Conservation (phyloP, 1,140 invertebrate genomes). For the Trichomalopsis sarcophagae region DNA sequence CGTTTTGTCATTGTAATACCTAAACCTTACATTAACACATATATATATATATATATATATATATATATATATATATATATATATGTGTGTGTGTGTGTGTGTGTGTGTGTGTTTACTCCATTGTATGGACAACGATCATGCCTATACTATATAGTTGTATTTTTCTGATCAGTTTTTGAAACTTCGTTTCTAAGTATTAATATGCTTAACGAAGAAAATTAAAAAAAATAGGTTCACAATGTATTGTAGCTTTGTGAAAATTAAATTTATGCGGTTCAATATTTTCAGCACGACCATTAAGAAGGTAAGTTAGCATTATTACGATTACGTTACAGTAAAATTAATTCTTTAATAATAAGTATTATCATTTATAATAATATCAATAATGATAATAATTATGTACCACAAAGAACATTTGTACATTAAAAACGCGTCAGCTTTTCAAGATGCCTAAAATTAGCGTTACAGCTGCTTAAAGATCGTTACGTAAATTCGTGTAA, state of each 20-base stretch:
- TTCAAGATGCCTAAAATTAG: not conserved
- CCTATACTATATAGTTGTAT: conserved; percentile 64
- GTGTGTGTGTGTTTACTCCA: conserved; percentile 69
- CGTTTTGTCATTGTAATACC: conserved; percentile 57
- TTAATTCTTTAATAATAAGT: conserved; percentile 62
- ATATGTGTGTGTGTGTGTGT: conserved; percentile 64
- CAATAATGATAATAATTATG: conserved; percentile 57
- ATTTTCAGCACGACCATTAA: conserved; percentile 62
- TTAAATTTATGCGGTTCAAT: conserved; percentile 9
- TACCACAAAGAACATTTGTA: conserved; percentile 70
- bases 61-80: too few relatives aligned
- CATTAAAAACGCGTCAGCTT: conserved; percentile 58
- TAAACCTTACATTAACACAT: conserved; percentile 72
- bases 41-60: conserved; percentile 66
- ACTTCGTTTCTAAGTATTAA: conserved; percentile 37
- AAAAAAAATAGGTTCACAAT: not conserved
- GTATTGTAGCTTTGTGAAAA: not conserved
- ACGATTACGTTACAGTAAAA: conserved; percentile 44
- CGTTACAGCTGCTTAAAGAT: conserved; percentile 21
- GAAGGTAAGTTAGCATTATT: conserved; percentile 55
- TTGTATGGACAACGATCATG: conserved; percentile 74
- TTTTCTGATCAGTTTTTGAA: conserved; percentile 53
- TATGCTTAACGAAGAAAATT: not conserved
- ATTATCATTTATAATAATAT: conserved; percentile 54
- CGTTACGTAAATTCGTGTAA: conserved; percentile 30